Evolutionary conservation across 1,140 invertebrate genomes (phyloP).

Genomic region (Aphelinus atriplicis): DNA sequence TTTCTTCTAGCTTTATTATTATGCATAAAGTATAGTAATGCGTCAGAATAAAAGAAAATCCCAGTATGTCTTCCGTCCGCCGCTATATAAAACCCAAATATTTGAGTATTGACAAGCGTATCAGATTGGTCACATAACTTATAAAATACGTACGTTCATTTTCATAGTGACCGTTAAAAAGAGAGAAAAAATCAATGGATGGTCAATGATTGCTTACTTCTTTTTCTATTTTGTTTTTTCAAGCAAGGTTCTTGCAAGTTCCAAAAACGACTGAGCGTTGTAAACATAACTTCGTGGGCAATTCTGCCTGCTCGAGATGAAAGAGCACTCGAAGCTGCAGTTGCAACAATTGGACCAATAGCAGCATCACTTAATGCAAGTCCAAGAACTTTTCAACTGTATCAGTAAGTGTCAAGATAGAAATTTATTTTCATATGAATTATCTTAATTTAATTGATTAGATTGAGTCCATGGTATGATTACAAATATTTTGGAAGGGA

Average conservation of each 20-base stretch:
- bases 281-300: conserved; percentile 75
- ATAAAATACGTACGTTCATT: too few species aligned
- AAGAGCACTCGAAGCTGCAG: conserved; percentile 71
- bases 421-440: background rate
- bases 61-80: too few species aligned
- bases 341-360: conserved; percentile 78
- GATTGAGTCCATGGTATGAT: background rate
- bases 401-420: conserved; percentile 69
- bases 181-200: background rate
- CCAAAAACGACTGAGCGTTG: conserved; percentile 63
- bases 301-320: conserved; percentile 76
- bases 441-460: conserved; percentile 7
- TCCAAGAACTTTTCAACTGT: conserved; percentile 80
- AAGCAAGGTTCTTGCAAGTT: conserved; percentile 75
- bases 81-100: too few species aligned
- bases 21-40: too few species aligned
- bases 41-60: too few species aligned
- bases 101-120: too few species aligned
- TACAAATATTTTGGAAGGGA: background rate
- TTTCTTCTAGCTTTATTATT: too few species aligned
- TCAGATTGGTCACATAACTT: too few species aligned
- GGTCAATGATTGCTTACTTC: background rate
- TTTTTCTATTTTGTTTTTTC: conserved; percentile 30
- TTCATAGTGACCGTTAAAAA: too few species aligned
- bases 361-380: conserved; percentile 79